A percentile compares a stretch with the other conserved stretches of the same genome.
phyloP scores from a whole-genome alignment of 2,797 vertebrate genomes.

The Enteromius radiatus region DNA sequence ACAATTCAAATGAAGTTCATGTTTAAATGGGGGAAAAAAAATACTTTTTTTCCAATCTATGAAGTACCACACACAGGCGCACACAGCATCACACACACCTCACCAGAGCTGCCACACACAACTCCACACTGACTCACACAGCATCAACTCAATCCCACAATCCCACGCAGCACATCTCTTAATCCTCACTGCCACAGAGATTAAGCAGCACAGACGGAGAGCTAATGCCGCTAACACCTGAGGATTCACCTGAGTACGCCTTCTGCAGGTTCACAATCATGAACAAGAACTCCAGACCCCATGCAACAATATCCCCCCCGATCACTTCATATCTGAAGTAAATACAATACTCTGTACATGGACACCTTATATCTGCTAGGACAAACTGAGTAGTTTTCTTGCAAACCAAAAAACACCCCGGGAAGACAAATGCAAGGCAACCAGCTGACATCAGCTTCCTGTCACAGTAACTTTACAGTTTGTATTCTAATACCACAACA shows the following conservation, averaged over 20 bases:
- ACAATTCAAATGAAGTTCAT: neutral
- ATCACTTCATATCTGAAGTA: conserved; percentile 18
- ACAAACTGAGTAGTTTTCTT: conserved; percentile 31
- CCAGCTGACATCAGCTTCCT: conserved; percentile 57
- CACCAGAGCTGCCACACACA: conserved; percentile 29
- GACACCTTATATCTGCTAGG: neutral
- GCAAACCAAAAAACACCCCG: conserved; percentile 40
- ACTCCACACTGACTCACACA: conserved; percentile 33
- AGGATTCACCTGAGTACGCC: conserved; percentile 38
- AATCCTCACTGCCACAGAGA: conserved; percentile 49
- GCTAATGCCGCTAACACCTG: conserved; percentile 55
- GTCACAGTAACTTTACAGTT: conserved; percentile 51
- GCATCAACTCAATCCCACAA: conserved; percentile 43
- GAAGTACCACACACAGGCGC: neutral
- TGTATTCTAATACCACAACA: conserved; percentile 53
- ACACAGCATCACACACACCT: conserved; percentile 1
- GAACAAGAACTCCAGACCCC: conserved; percentile 26
- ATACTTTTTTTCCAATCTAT: neutral
- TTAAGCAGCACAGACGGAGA: conserved; percentile 50
- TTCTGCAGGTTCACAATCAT: conserved; percentile 21
- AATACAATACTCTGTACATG: conserved; percentile 25
- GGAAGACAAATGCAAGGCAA: conserved; percentile 25
- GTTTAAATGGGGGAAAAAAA: neutral
- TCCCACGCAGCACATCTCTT: conserved; percentile 49
- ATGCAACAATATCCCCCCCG: neutral